Base-by-base conservation (phyloP, 2,888 invertebrate species). In the Frankliniella intonsa region DNA sequence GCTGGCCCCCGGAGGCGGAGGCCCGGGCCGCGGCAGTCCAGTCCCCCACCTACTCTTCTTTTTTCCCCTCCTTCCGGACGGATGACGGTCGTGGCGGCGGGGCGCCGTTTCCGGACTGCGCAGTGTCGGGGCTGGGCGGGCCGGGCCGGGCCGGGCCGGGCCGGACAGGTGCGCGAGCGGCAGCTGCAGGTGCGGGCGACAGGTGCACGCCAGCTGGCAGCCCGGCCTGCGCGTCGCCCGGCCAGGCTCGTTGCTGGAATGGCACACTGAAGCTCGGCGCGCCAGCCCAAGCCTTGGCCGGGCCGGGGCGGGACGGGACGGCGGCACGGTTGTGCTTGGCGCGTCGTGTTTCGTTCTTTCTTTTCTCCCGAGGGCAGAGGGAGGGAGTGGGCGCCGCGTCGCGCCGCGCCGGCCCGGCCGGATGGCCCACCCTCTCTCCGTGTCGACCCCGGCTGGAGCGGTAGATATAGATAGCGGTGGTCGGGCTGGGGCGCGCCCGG, bases 161-260 rank as follows among this genome's bases (percentile, higher is more conserved):
- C n/a, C 25, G 22, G 22, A n/a, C 25, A 80, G 80, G 49, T 8
- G 50, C 27, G 50, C 80, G n/a, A 9, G 25, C 25, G 25, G 69
- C 69, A 76, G 69, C 69, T 76, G 69, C 81, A 81, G 55, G 81
- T 81, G 81, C 62, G 62, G 62, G 62, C 69, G 69, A 76, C 69
- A 76, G 69, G 69, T 76, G 69, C 69, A 76, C 69, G 69, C 22
- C 69, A 76, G 69, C 69, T 76, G 69, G 69, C 25, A 22, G 38
- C 17, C 62, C 17, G 14, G 19, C 62, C 14, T 7, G 11, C 55
- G 14, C 55, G 7, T 10, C 55, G 7, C 62, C 3, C 62, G 8
- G 62, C 62, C 62, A 17, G 62, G 14, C 62, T 38, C 38, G 38
- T 5, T 38, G 38, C 38, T 38, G 38, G 38, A 38, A 38, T 38